A percentile compares a stretch with the other conserved stretches of the same genome.
phyloP scores from a whole-genome alignment of 2,113 vertebrate species.

The Boulengeromyrus knoepffleri region DNA sequence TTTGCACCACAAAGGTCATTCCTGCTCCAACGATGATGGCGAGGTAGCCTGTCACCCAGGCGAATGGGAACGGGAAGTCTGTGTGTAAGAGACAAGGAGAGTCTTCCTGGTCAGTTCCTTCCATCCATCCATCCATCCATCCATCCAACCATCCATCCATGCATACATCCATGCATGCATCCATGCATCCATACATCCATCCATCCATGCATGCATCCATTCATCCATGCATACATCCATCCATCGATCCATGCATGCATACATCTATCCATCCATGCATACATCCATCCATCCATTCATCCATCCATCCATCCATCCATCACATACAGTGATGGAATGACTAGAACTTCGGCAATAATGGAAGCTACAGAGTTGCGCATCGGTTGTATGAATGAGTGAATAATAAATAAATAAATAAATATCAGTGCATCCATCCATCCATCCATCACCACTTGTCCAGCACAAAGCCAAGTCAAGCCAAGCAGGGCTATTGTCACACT shows the following conservation, averaged over 20 bases:
- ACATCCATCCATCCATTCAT: no score
- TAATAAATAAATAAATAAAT: not conserved
- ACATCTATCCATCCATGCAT: not conserved
- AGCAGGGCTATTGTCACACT: not conserved
- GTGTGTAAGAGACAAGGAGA: constrained; percentile 20
- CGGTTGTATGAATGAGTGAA: not conserved
- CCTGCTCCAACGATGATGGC: constrained; percentile 87
- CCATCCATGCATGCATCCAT: rapidly evolving
- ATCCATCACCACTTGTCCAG: not conserved
- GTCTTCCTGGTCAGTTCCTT: not conserved
- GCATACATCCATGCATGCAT: rapidly evolving
- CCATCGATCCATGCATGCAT: not conserved
- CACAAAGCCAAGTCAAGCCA: not conserved
- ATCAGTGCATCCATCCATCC: not conserved
- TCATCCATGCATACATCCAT: no score
- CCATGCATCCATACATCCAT: rapidly evolving
- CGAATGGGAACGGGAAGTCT: constrained; percentile 94
- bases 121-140: not conserved
- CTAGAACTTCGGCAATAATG: not conserved
- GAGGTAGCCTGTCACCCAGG: constrained; percentile 87
- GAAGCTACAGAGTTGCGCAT: not conserved
- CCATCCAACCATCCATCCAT: rapidly evolving
- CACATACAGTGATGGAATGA: not conserved
- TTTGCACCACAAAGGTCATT: constrained; percentile 95
- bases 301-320: not conserved